These are phyloP conservation scores for Poecilobothrus nobilitatus DNA, from an alignment of 2,888 invertebrate genomes.

Conservation along the genomic window DNA sequence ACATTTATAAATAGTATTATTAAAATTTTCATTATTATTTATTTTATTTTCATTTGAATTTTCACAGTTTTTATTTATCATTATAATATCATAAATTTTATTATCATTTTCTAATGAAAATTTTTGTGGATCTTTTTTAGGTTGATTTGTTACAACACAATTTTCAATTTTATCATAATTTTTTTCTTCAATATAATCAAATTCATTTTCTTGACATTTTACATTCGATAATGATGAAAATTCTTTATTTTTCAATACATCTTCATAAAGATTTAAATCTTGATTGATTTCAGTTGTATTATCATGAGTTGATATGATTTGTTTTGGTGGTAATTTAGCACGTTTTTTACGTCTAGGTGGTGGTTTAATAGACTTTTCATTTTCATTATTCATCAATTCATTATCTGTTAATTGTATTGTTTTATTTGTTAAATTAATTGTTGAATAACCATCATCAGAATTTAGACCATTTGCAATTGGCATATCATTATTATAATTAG, in stretches of 20 bases:
- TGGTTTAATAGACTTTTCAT: background rate
- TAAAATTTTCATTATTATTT: background rate
- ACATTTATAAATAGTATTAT: background rate
- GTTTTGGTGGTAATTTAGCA: background rate
- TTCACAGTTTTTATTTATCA: background rate
- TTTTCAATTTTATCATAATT: background rate
- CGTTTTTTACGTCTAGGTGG: background rate
- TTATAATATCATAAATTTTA: background rate
- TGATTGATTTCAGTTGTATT: background rate
- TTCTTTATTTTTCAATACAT: background rate
- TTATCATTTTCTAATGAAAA: background rate
- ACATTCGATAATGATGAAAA: background rate
- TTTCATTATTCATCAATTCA: background rate
- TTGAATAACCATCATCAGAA: background rate
- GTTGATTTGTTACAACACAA: background rate
- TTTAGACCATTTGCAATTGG: no score
- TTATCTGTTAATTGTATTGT: background rate
- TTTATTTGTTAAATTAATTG: background rate
- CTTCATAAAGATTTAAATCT: background rate
- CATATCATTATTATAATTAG: background rate
- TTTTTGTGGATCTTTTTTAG: background rate
- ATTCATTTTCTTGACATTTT: no score
- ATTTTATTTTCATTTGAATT: background rate
- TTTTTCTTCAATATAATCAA: background rate
- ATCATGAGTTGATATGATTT: background rate